These are phyloP conservation scores for Nycteola revayana DNA, from an alignment of 2,888 invertebrate species.

Conservation along the genomic window DNA sequence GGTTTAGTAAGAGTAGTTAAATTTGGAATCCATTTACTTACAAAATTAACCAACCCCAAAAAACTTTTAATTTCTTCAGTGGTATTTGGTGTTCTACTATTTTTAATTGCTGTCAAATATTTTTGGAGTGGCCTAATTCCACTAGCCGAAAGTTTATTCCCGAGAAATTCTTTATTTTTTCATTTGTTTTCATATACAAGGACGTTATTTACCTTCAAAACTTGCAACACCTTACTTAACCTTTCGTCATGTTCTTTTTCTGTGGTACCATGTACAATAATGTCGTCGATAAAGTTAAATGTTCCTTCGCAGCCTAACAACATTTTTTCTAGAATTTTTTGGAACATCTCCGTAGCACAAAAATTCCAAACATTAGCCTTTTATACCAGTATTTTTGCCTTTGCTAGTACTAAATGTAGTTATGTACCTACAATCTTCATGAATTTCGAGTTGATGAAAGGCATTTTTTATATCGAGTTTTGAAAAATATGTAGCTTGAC, in stretches of 20 bases:
- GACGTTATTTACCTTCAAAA: constrained; percentile 2
- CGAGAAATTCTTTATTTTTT: not conserved
- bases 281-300: too few species aligned
- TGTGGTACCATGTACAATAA: not conserved
- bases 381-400: constrained; percentile 4
- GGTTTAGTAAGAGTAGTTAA: constrained; percentile 1
- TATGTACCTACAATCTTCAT: not conserved
- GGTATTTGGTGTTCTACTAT: not conserved
- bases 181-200: not conserved
- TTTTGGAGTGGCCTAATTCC: constrained; percentile 1
- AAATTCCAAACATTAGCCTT: constrained; percentile 1
- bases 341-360: constrained; percentile 1
- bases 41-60: constrained; percentile 2
- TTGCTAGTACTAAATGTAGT: constrained; percentile 1
- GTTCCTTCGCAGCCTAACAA: not conserved
- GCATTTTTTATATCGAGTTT: not conserved
- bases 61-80: constrained; percentile 1
- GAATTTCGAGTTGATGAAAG: not conserved
- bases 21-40: not conserved
- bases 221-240: not conserved
- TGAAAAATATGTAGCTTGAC: not conserved
- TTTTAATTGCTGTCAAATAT: not conserved
- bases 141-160: not conserved
- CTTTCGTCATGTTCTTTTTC: constrained; percentile 2
- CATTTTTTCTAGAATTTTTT: not conserved